A percentile compares a stretch with the other conserved stretches of the same genome.
Evolutionary conservation across 2,888 invertebrate species (phyloP).

Genomic region (Andrena camellia): DNA sequence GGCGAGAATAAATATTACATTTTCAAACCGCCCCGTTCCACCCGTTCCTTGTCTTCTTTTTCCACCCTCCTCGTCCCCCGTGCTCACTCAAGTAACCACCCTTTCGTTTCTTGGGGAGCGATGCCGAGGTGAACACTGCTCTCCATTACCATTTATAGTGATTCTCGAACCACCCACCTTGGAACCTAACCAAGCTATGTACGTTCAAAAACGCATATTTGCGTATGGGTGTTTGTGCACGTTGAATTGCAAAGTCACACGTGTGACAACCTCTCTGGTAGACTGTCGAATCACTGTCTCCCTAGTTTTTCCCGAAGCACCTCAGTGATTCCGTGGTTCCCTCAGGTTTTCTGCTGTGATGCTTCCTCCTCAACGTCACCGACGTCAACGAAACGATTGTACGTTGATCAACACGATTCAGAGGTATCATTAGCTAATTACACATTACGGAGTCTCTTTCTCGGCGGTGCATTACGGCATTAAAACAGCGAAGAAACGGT

Average conservation of each 20-base stretch:
- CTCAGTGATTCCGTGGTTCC: neutral
- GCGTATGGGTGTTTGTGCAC: conserved; percentile 30
- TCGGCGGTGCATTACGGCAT: neutral
- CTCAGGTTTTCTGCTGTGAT: neutral
- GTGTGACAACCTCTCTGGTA: conserved; percentile 34
- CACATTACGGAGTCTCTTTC: neutral
- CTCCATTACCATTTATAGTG: conserved; percentile 85
- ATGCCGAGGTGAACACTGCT: conserved; percentile 69
- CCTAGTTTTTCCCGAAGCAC: neutral
- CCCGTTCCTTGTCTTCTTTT: conserved; percentile 28
- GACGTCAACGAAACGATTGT: neutral
- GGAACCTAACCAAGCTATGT: conserved; percentile 60
- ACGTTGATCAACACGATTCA: no score
- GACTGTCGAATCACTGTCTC: conserved; percentile 25
- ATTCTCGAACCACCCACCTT: conserved; percentile 80
- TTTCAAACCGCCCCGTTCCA: conserved; percentile 75
- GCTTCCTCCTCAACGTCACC: neutral
- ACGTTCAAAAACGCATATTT: conserved; percentile 64
- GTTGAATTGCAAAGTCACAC: conserved; percentile 58
- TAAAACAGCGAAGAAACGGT: neutral
- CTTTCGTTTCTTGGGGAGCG: conserved; percentile 56
- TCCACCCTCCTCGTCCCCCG: conserved; percentile 19
- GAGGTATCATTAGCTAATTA: no score
- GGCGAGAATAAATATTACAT: conserved; percentile 81
- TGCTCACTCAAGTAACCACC: conserved; percentile 49